Evolutionary conservation across 1,140 invertebrate genomes (phyloP).

Genomic region (Zelostemma sp.): DNA sequence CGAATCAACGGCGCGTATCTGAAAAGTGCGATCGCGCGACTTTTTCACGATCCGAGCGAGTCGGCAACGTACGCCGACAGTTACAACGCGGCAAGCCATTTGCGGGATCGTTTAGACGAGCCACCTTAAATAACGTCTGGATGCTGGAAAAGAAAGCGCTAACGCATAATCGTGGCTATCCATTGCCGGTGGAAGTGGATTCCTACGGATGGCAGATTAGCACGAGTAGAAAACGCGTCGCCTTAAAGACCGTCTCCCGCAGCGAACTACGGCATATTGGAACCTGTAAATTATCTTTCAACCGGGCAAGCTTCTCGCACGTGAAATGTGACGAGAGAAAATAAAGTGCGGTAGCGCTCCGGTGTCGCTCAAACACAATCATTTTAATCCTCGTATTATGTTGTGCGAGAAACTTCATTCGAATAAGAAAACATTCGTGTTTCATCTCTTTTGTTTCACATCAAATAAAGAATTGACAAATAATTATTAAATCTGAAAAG

Average conservation of each 20-base stretch:
- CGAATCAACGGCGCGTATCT: slow-evolving; percentile 51
- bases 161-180: slow-evolving; percentile 52
- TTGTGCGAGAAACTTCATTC: no score
- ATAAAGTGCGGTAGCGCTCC: neutral
- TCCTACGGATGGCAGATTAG: slow-evolving; percentile 45
- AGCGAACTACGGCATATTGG: slow-evolving; percentile 26
- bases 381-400: no score
- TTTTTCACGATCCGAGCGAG: slow-evolving; percentile 35
- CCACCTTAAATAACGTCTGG: slow-evolving; percentile 52
- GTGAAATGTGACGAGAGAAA: neutral
- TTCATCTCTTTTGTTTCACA: slow-evolving; percentile 4
- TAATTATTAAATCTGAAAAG: no score
- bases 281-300: slow-evolving; percentile 38
- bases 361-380: no score
- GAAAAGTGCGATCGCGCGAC: slow-evolving; percentile 46
- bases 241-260: slow-evolving; percentile 43
- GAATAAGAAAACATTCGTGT: no score
- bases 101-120: slow-evolving; percentile 53
- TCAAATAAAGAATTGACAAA: no score
- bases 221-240: slow-evolving; percentile 48
- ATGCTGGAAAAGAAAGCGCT: slow-evolving; percentile 47
- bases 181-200: slow-evolving; percentile 48
- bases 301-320: slow-evolving; percentile 1
- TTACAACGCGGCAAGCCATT: slow-evolving; percentile 53
- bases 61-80: slow-evolving; percentile 49